phyloP scores from a whole-genome alignment of 2,113 vertebrate species.

The Vulpes ferrilata region DNA sequence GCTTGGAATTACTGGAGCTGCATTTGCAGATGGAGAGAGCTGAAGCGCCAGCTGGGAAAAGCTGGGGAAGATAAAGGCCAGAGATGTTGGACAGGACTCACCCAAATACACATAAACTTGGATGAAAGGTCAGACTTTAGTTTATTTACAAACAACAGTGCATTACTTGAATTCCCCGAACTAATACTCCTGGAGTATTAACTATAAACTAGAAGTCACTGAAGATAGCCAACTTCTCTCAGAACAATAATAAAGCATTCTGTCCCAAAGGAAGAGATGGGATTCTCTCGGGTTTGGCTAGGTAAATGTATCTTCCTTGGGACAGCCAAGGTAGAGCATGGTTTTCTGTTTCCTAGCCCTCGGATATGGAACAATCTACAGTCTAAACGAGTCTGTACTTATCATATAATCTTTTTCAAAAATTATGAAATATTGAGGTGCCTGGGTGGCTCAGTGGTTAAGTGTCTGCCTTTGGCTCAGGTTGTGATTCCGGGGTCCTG shows the following conservation, averaged over 20 bases:
- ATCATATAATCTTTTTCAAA: neutral
- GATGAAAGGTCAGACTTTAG: constrained; percentile 63
- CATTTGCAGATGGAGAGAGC: neutral
- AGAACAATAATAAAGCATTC: neutral
- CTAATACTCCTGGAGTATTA: constrained; percentile 39
- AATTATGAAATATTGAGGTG: neutral
- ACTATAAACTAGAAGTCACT: constrained; percentile 11
- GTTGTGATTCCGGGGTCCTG: no score
- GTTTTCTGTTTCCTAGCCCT: neutral
- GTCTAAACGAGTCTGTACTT: neutral
- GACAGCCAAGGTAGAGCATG: neutral
- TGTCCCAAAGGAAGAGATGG: neutral
- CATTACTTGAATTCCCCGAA: constrained; percentile 79
- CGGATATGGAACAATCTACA: neutral
- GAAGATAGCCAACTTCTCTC: neutral
- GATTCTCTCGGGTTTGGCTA: neutral
- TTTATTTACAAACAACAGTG: constrained; percentile 80
- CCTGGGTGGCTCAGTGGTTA: no score
- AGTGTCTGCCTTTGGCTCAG: no score
- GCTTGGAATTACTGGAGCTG: neutral
- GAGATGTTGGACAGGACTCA: neutral
- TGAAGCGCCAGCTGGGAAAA: constrained; percentile 72
- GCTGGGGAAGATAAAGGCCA: constrained; percentile 17
- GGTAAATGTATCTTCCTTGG: neutral
- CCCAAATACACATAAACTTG: constrained; percentile 57